A percentile compares a stretch with the other conserved stretches of the same genome.
phyloP scores from a whole-genome alignment of 1,140 invertebrate genomes.

The Magallana ariakensis region DNA sequence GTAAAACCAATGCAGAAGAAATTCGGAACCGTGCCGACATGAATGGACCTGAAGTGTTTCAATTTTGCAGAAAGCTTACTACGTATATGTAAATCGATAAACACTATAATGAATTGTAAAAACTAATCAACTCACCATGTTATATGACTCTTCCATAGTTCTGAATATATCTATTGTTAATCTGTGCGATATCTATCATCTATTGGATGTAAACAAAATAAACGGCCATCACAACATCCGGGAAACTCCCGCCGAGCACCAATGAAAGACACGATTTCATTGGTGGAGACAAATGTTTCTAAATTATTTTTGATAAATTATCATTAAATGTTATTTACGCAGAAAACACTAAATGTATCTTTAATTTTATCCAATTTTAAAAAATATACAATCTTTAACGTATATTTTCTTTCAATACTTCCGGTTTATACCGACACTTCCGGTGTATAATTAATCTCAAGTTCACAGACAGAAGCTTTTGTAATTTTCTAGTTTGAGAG shows the following conservation, averaged over 20 bases:
- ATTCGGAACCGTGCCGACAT: not conserved
- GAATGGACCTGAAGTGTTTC: not conserved
- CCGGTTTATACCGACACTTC: constrained; percentile 50
- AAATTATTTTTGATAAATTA: not conserved
- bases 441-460: constrained; percentile 46
- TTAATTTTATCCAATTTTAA: no score
- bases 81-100: not conserved
- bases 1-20: not conserved
- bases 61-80: not conserved
- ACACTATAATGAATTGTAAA: not conserved
- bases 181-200: not conserved
- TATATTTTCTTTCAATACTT: constrained; percentile 24
- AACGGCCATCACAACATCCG: constrained; percentile 51
- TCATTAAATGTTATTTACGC: no score
- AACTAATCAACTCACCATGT: not conserved
- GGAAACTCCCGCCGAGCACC: constrained; percentile 51
- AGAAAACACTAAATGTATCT: no score
- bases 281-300: constrained; percentile 37
- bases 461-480: constrained; percentile 44
- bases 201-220: constrained; percentile 44
- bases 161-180: not conserved
- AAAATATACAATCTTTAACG: no score
- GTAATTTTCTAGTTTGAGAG: not conserved
- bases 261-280: constrained; percentile 44
- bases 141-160: constrained; percentile 33